Evolutionary conservation across 2,113 vertebrate genomes (phyloP), one percentile per base, ranked within the genome.

Genomic region (Petrocephalus zakoni): DNA sequence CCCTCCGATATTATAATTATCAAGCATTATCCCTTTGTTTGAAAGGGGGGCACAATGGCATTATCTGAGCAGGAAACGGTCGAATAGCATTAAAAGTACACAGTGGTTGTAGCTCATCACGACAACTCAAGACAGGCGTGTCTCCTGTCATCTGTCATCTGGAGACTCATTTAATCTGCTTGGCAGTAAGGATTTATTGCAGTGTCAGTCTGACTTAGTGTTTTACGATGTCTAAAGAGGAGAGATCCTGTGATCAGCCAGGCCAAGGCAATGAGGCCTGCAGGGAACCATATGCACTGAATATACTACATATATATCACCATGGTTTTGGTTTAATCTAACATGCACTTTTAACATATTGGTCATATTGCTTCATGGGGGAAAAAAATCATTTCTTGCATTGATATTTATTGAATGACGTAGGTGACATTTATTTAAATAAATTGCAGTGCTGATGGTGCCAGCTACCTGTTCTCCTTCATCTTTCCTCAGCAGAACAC

Each of bases 1-100:
- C 96, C 96, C 95, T 97, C 96, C 97, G 95, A 95, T 96, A 96
- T 97, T 96, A 96, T 97, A 96, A 96, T 96, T 95, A 97, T 97
- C 95, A 97, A 97, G 96, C 96, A 96, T 97, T 97, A 97, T 97
- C 97, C 97, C 97, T 97, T 96, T 98, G 96, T 97, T 97, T 96
- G 96, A 97, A 97, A 97, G 97, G 97, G 97, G 96, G 93, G 93
- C 93, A 94, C 95, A 93, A 93, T 95, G 96, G 96, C 96, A 95
- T 94, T 96, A 95, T 94, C 94, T 92, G 93, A 96, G 94, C 93
- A 92, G 92, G 93, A 91, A 95, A 94, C 93, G 93, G 95, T 95
- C 94, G 94, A 94, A 93, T 92, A 94, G 95, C 93, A 92, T 93
- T 95, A 93, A 94, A 94, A 92, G 93, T 93, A 93, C 90, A 91